These are phyloP conservation scores for Zelostemma sp. DNA, from an alignment of 1,140 invertebrate species.

Conservation along the genomic window DNA sequence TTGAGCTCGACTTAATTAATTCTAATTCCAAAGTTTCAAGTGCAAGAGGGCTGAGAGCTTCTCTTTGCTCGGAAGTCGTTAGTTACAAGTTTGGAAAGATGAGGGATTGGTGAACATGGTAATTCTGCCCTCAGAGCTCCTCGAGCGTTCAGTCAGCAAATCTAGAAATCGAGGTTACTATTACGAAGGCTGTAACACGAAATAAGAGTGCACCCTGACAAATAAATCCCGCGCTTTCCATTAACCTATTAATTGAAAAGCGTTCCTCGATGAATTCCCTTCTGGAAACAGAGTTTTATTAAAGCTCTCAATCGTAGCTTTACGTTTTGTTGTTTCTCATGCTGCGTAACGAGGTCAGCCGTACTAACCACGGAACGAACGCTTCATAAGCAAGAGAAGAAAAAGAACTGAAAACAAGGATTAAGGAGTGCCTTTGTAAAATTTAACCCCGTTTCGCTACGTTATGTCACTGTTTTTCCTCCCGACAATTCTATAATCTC, in stretches of 20 bases:
- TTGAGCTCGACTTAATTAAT: conserved; percentile 21
- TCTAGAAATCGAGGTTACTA: conserved; percentile 50
- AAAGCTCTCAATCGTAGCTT: not conserved
- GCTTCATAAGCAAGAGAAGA: not conserved
- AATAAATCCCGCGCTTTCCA: conserved; percentile 61
- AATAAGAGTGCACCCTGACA: conserved; percentile 29
- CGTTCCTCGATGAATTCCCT: not conserved
- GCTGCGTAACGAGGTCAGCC: not conserved
- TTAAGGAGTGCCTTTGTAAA: not conserved
- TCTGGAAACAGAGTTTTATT: not conserved
- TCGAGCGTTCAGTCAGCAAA: conserved; percentile 48
- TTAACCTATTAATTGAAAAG: conserved; percentile 48
- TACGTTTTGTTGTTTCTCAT: not conserved
- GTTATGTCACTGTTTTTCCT: not conserved
- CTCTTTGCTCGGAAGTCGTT: conserved; percentile 36
- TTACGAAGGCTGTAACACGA: conserved; percentile 18
- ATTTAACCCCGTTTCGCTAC: not conserved
- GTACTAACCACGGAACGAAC: not conserved
- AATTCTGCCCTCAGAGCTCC: conserved; percentile 34
- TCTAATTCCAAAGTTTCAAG: conserved; percentile 28
- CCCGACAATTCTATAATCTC: conserved; percentile 5
- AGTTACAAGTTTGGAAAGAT: conserved; percentile 35
- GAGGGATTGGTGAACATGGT: conserved; percentile 35
- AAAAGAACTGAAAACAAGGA: not conserved
- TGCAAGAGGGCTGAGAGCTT: conserved; percentile 26